Evolutionary conservation across 1,140 invertebrate species (phyloP).

Genomic region (Helicorthomorpha holstii): DNA sequence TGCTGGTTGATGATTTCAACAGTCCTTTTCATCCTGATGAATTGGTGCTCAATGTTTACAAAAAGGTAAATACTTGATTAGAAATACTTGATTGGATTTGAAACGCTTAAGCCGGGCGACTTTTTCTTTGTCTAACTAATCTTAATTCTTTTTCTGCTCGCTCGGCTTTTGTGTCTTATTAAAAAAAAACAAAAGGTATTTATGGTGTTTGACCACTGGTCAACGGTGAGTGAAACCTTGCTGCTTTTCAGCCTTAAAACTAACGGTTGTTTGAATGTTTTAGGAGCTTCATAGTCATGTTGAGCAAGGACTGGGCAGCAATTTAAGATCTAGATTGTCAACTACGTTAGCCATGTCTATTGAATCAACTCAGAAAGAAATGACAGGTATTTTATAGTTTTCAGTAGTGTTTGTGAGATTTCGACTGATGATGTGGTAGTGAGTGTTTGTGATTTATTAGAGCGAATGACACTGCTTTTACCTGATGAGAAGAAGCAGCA

Average conservation of each 20-base stretch:
- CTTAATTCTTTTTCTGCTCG: too few relatives aligned
- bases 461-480: slow-evolving; percentile 65
- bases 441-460: slow-evolving; percentile 25
- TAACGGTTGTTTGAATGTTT: too few relatives aligned
- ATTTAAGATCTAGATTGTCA: slow-evolving; percentile 73
- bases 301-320: slow-evolving; percentile 65
- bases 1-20: slow-evolving; percentile 88
- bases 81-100: too few relatives aligned
- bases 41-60: slow-evolving; percentile 79
- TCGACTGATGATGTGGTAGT: not conserved
- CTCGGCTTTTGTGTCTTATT: too few relatives aligned
- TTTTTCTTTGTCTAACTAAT: too few relatives aligned
- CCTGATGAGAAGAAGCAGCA: slow-evolving; percentile 40
- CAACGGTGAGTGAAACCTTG: too few relatives aligned
- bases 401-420: slow-evolving; percentile 3
- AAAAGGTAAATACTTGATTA: slow-evolving; percentile 44
- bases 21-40: slow-evolving; percentile 80
- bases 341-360: slow-evolving; percentile 73
- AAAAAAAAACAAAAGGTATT: too few relatives aligned
- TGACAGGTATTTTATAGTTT: slow-evolving; percentile 59
- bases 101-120: too few relatives aligned
- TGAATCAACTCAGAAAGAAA: slow-evolving; percentile 74
- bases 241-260: too few relatives aligned
- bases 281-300: slow-evolving; percentile 76
- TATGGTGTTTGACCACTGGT: too few relatives aligned